Evolutionary conservation across 2,113 vertebrate genomes (phyloP), one percentile per base, ranked within the genome.

Genomic region (Ameiurus melas): DNA sequence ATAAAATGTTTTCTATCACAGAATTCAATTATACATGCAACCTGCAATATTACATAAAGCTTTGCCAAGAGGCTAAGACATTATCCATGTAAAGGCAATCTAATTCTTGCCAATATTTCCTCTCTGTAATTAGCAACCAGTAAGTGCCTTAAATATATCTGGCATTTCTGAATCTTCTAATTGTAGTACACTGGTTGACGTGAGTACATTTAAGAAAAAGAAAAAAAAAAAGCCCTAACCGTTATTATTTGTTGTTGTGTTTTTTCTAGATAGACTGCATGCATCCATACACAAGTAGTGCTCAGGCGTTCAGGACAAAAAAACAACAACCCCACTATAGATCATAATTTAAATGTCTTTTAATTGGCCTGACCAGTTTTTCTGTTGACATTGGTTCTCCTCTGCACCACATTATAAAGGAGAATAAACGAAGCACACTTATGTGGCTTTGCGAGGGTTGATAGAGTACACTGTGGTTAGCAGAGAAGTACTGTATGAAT

Each of bases 401-500:
- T 77, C 20, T 78, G 43, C 51, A 47, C 87, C 87, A 77, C 70
- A 64, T 39, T 78, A 77, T 75, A 55, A 39, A 84, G 66, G 20
- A 73, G n/a, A 81, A 33, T 17, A 82, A 82, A 47, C 13, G 60
- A 83, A 88, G 30, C 71, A 84, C 70, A 66, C 70, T 84, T 84
- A 75, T 84, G 87, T 84, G 80, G 81, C 70, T 77, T 83, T 77
- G 70, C 62, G 55, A 84, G 87, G 87, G 70, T 57, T 84, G 82
- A 78, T 78, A 55, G 19, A 84, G 70, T 84, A 84, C 87, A 84
- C 70, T 78, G 87, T 84, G 87, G 81, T 88, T 73, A 84, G 82
- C 43, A 16, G 87, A 27, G 68, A 51, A 88, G 81, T 64, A 14
- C 70, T 5, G 70, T 84, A 84, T 62, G 87, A 88, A 66, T 87